phyloP scores from a whole-genome alignment of 2,888 invertebrate species.

The Trachelus iudaicus region DNA sequence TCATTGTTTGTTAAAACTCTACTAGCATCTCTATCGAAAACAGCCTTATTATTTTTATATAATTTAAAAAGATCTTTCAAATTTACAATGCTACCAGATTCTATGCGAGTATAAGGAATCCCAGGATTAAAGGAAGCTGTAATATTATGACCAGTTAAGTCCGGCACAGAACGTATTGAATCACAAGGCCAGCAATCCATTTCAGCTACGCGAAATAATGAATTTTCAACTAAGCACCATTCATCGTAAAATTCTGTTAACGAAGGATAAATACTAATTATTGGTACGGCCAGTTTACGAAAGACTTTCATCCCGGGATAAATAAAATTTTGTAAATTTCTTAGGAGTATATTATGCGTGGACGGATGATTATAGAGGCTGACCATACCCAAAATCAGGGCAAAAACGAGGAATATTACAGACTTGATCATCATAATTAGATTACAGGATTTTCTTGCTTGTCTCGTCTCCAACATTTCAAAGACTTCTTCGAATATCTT shows the following conservation, averaged over 20 bases:
- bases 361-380: slow-evolving; percentile 71
- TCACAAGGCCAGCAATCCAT: slow-evolving; percentile 89
- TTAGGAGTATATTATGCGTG: slow-evolving; percentile 74
- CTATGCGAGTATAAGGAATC: slow-evolving; percentile 70
- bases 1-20: slow-evolving; percentile 67
- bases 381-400: slow-evolving; percentile 62
- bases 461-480: slow-evolving; percentile 59
- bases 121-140: slow-evolving; percentile 69
- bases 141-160: slow-evolving; percentile 72
- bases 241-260: slow-evolving; percentile 85
- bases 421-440: slow-evolving; percentile 28
- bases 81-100: slow-evolving; percentile 73
- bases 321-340: slow-evolving; percentile 82
- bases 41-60: slow-evolving; percentile 70
- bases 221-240: slow-evolving; percentile 85
- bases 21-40: slow-evolving; percentile 74
- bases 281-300: slow-evolving; percentile 80
- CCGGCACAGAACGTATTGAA: slow-evolving; percentile 74
- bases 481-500: slow-evolving; percentile 72
- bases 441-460: slow-evolving; percentile 27
- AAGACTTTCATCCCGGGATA: slow-evolving; percentile 83
- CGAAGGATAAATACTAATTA: slow-evolving; percentile 79
- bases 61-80: slow-evolving; percentile 70
- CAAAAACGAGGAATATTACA: slow-evolving; percentile 49
- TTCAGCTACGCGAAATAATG: slow-evolving; percentile 83